Evolutionary conservation across 2,113 vertebrate species (phyloP), one percentile per base, ranked within the genome.

Genomic region (Melanostigma gelatinosum): DNA sequence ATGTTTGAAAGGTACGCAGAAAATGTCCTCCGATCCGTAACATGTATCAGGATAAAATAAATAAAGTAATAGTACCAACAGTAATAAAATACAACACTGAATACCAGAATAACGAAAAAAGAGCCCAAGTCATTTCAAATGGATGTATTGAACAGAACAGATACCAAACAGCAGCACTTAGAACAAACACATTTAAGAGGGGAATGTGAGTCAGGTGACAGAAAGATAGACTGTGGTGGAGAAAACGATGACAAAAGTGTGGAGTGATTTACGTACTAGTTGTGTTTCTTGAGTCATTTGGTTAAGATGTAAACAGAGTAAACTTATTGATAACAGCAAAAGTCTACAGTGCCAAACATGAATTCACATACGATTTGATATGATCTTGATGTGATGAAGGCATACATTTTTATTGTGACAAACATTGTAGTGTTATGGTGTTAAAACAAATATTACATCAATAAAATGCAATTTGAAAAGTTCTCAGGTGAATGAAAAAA

Each of bases 91-190:
- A 69, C 3, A 38, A 13, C 10, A 44, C 7, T 24, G 12, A 29
- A 68, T 2, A 52, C 8, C 52, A 54, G 36, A 54, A 55, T 29
- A 2, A 67, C 6, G 3, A 79, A 34, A 18, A 61, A 40, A 34
- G 32, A 63, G 22, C 68, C 68, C 70, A 48, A 36, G 52, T 75
- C 0, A 38, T 63, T 77, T 86, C 6, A 81, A 86, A 85, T 68
- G 5, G 83, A 66, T 88, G 73, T 74, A 90, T 88, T 89, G 80
- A 90, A 84, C 67, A 78, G 66, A 88, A 80, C 34, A 82, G 65
- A 87, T 86, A 85, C 36, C 29, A 82, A 85, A 78, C 83, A 90
- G 63, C 70, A 86, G 78, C 77, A 90, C 75, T 77, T 16, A 55
- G 40, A 87, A 80, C 77, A 84, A 89, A 88, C 63, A 87, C 77